These are phyloP conservation scores for Leucoraja erinaceus DNA, from an alignment of 2,113 vertebrate species.

Conservation along the genomic window DNA sequence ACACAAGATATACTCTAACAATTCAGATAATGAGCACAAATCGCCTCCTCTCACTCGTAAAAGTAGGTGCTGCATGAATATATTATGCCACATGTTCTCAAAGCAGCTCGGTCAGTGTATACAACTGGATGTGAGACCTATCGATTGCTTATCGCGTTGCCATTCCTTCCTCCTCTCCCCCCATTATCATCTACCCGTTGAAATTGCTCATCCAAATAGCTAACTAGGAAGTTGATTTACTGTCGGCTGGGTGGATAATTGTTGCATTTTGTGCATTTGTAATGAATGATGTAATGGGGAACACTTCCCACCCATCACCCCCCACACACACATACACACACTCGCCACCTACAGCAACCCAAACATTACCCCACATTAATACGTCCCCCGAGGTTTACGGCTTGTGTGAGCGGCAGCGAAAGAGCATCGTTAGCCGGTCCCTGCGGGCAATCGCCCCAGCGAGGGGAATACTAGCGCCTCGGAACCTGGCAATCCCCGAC, in stretches of 20 bases:
- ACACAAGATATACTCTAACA: neutral
- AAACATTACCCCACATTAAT: neutral
- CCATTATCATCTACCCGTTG: conserved; percentile 4
- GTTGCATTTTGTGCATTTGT: neutral
- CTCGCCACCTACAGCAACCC: neutral
- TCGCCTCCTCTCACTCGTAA: neutral
- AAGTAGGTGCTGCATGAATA: neutral
- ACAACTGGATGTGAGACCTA: neutral
- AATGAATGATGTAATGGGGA: neutral
- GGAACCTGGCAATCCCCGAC: neutral
- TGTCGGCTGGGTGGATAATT: neutral
- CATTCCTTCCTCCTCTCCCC: neutral
- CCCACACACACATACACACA: too few relatives aligned
- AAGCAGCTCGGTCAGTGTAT: neutral
- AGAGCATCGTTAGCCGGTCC: too few relatives aligned
- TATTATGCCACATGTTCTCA: neutral
- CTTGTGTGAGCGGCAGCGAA: neutral
- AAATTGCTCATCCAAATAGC: neutral
- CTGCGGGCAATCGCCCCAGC: neutral
- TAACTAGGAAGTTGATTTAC: neutral
- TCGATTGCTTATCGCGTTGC: neutral
- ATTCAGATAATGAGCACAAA: neutral
- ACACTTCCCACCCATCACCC: neutral
- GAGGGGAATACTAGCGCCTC: neutral
- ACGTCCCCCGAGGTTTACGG: too few relatives aligned